A percentile compares a stretch with the other conserved stretches of the same genome.
phyloP scores from a whole-genome alignment of 2,797 vertebrate genomes.

The Arnoldichthys spilopterus region DNA sequence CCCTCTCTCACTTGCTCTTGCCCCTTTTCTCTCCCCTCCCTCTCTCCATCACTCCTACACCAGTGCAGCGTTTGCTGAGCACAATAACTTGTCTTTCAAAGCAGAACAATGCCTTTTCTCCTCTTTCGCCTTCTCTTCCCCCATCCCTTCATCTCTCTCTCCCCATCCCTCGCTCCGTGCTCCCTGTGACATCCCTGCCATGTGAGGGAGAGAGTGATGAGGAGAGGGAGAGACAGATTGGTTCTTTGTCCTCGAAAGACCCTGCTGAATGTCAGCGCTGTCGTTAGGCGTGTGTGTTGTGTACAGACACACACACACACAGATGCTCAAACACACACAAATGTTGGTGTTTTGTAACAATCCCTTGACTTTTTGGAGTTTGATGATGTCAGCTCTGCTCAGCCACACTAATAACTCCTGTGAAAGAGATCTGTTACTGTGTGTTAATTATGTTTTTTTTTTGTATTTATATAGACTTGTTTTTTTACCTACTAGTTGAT shows the following conservation, averaged over 20 bases:
- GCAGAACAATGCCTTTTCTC: conserved; percentile 76
- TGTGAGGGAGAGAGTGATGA: conserved; percentile 71
- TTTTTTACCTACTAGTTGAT: neutral
- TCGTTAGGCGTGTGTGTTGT: conserved; percentile 43
- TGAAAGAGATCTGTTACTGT: conserved; percentile 9
- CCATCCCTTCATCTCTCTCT: conserved; percentile 71
- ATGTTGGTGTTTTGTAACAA: conserved; percentile 55
- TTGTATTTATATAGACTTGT: neutral
- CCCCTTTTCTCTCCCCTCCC: conserved; percentile 38
- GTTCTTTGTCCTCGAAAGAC: conserved; percentile 70
- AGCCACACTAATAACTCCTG: conserved; percentile 25
- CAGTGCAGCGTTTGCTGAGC: conserved; percentile 46
- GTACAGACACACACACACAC: conserved; percentile 50
- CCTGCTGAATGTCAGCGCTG: conserved; percentile 72
- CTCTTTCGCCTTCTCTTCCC: conserved; percentile 59
- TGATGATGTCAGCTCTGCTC: conserved; percentile 74
- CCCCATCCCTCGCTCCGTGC: conserved; percentile 75
- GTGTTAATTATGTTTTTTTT: neutral
- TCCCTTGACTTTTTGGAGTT: conserved; percentile 78
- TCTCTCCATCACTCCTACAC: conserved; percentile 57
- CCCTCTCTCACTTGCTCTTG: conserved; percentile 55
- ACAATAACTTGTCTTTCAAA: conserved; percentile 78
- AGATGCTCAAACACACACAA: conserved; percentile 49
- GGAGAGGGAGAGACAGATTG: conserved; percentile 67
- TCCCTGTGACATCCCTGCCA: conserved; percentile 82